Evolutionary conservation across 2,888 invertebrate species (phyloP), one percentile per base, ranked within the genome.

Genomic region (Monochamus alternatus): DNA sequence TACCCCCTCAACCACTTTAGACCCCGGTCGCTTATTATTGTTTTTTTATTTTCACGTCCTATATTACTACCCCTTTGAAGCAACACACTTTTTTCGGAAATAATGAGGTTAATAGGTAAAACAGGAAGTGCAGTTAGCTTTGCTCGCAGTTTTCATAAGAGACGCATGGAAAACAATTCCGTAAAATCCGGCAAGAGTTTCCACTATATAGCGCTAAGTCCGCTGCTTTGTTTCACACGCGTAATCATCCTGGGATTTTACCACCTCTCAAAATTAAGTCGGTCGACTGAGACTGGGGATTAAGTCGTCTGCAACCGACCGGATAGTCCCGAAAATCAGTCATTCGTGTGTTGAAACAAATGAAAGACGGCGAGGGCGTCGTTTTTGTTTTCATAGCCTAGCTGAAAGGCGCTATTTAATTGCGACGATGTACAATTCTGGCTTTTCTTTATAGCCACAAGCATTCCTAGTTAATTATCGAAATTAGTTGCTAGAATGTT

Each of bases 201-300:
- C 22, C 55, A 55, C 55, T n/a, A n/a, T 14, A 55, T 55, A 55
- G 55, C 55, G 3, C 14, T 30, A 52, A 55, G 31, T 58, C 5
- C 68, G 59, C 58, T 58, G 31, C 43, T 55, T 32, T 58, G 43
- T 58, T 9, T 30, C 44, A 59, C 68, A 58, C 58, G 59, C 44
- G 58, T 68, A 43, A 68, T 59, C 55, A 58, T 59, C 43, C 38
- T 58, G 14, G 58, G 58, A 43, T 67, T 68, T 68, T 68, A 43
- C 68, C 14, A 43, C 58, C 58, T 68, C 59, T 68, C 68, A 68
- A 43, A 68, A 68, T 68, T 68, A 68, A 68, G 68, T 68, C 51
- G 22, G 58, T 58, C 68, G 68, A 38, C 58, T 55, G 58, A 55
- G 44, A 68, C 58, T 59, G 38, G 68, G 52, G 68, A 68, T 59